Evolutionary conservation across 2,888 invertebrate genomes (phyloP).

Genomic region (Meliscaeva auricollis): DNA sequence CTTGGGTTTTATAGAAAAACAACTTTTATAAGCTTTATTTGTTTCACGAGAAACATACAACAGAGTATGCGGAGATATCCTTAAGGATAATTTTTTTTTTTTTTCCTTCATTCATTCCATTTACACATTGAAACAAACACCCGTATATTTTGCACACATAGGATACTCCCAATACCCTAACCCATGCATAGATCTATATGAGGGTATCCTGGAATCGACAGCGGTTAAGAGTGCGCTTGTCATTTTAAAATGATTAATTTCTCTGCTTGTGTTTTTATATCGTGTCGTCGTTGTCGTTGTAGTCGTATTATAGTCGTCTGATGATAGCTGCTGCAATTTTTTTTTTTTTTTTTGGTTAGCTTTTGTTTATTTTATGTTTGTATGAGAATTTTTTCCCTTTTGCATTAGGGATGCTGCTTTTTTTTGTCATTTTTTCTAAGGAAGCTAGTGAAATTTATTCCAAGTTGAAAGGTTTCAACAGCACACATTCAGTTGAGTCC

Average conservation of each 20-base stretch:
- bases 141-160: too few species aligned
- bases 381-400: neutral
- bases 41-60: conserved; percentile 46
- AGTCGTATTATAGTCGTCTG: too few species aligned
- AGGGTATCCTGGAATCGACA: conserved; percentile 57
- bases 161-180: neutral
- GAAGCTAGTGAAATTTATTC: conserved; percentile 54
- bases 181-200: neutral
- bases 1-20: conserved; percentile 1
- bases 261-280: conserved; percentile 62
- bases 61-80: conserved; percentile 25
- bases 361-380: conserved; percentile 20
- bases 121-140: conserved; percentile 21
- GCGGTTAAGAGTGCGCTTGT: conserved; percentile 69
- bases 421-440: neutral
- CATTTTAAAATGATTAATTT: conserved; percentile 75
- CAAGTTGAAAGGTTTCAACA: conserved; percentile 64
- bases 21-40: conserved; percentile 68
- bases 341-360: conserved; percentile 12
- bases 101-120: neutral
- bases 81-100: conserved; percentile 34
- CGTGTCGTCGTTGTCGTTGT: conserved; percentile 24
- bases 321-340: conserved; percentile 46
- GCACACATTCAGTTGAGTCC: conserved; percentile 49
- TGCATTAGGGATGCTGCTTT: conserved; percentile 29